Conservation (phyloP, 2,113 vertebrate genomes). For the Menidia beryllina region DNA sequence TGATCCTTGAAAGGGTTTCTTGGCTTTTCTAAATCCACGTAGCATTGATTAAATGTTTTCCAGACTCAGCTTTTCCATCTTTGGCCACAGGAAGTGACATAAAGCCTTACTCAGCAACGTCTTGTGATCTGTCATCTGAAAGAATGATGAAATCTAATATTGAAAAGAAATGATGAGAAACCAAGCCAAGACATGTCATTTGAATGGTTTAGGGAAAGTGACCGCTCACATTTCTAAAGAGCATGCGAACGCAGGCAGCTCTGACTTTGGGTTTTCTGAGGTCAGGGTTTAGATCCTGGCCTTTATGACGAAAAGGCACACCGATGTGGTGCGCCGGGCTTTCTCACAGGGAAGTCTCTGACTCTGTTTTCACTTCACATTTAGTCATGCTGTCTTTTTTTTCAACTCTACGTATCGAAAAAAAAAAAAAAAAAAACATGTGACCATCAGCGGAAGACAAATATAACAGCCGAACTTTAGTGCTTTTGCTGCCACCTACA, state of each 20-base stretch:
- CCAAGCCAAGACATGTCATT: background rate
- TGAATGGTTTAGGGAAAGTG: background rate
- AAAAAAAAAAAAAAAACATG: background rate
- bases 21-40: background rate
- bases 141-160: too few species aligned
- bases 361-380: slow-evolving; percentile 43
- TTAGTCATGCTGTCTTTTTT: background rate
- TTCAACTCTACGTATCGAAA: background rate
- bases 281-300: slow-evolving; percentile 10
- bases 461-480: background rate
- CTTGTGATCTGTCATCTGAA: slow-evolving; percentile 11
- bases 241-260: background rate
- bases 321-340: slow-evolving; percentile 14
- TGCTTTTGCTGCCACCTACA: slow-evolving; percentile 48
- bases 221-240: background rate
- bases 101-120: background rate
- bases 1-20: background rate
- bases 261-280: slow-evolving; percentile 45
- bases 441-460: background rate
- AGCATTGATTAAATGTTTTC: background rate
- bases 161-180: background rate
- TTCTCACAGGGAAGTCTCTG: slow-evolving; percentile 45
- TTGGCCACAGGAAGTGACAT: slow-evolving; percentile 25
- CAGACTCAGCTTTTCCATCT: background rate
- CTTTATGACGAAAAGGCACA: slow-evolving; percentile 2